phyloP scores from a whole-genome alignment of 2,797 vertebrate species.

The Lepus oiostolus region DNA sequence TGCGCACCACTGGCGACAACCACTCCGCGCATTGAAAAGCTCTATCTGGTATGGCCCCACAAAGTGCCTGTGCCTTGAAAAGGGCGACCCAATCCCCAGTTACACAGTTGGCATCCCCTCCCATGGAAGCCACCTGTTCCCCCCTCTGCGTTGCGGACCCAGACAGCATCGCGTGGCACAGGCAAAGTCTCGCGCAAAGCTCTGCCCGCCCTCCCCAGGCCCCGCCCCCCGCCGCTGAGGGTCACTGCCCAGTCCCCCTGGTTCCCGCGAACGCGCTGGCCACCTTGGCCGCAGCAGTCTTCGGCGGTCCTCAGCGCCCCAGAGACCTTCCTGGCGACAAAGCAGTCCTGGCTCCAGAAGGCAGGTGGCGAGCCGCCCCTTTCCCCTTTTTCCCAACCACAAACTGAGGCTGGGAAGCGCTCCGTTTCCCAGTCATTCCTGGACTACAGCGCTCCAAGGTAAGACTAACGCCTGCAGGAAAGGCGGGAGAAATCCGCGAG shows the following conservation, averaged over 20 bases:
- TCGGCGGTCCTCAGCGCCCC: not conserved
- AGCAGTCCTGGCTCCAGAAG: not conserved
- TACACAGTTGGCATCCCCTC: not conserved
- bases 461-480: not conserved
- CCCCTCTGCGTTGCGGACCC: not conserved
- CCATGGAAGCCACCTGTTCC: not conserved
- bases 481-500: not conserved
- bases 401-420: constrained; percentile 13
- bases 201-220: not conserved
- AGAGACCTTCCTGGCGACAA: not conserved
- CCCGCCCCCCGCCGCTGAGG: not conserved
- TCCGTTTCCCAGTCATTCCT: not conserved
- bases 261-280: not conserved
- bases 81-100: not conserved
- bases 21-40: not conserved
- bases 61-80: not conserved
- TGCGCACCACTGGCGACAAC: not conserved
- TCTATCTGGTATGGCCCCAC: not conserved
- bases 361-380: not conserved
- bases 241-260: constrained; percentile 11
- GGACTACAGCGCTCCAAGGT: not conserved
- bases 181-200: constrained; percentile 27
- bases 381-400: not conserved
- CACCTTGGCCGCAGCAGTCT: not conserved
- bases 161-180: constrained; percentile 9